Percentiles rank a stretch among this genome's conserved stretches.
phyloP scores from a whole-genome alignment of 2,113 vertebrate species.

The Hepsetus odoe region DNA sequence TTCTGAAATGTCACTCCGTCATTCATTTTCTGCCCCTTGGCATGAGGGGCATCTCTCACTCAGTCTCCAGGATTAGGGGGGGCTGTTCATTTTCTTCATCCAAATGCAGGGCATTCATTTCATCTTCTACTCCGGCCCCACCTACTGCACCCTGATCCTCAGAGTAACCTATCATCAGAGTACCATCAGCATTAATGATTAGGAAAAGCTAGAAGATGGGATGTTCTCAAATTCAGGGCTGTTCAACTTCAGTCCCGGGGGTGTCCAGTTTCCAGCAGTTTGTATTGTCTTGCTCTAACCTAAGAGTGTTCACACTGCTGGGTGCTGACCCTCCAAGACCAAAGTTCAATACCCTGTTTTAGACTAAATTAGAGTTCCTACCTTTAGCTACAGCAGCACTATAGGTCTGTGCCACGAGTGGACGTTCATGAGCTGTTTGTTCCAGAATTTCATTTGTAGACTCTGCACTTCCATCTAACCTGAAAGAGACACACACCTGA shows the following conservation, averaged over 20 bases:
- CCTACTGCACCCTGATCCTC: conserved; percentile 95
- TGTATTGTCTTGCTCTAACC: no score
- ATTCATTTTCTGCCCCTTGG: conserved; percentile 66
- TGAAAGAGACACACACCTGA: conserved; percentile 54
- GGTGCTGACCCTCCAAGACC: no score
- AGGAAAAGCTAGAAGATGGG: not conserved
- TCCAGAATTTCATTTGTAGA: conserved; percentile 91
- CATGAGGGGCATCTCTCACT: conserved; percentile 67
- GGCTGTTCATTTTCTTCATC: conserved; percentile 97
- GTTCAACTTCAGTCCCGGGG: no score
- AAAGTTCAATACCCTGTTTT: not conserved
- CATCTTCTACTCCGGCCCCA: conserved; percentile 88
- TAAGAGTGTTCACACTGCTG: no score
- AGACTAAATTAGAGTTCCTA: conserved; percentile 52
- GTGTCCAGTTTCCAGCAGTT: no score
- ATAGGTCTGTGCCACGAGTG: conserved; percentile 87
- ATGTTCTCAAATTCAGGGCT: not conserved
- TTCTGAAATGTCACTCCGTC: conserved; percentile 72
- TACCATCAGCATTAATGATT: not conserved
- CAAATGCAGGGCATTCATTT: conserved; percentile 83
- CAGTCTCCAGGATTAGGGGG: conserved; percentile 95
- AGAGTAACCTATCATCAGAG: conserved; percentile 79
- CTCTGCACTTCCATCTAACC: conserved; percentile 93
- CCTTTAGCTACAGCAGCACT: conserved; percentile 85
- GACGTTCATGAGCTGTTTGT: conserved; percentile 89